A percentile compares a stretch with the other conserved stretches of the same genome.
Evolutionary conservation across 2,113 vertebrate species (phyloP).

Genomic region (Trichechus manatus): DNA sequence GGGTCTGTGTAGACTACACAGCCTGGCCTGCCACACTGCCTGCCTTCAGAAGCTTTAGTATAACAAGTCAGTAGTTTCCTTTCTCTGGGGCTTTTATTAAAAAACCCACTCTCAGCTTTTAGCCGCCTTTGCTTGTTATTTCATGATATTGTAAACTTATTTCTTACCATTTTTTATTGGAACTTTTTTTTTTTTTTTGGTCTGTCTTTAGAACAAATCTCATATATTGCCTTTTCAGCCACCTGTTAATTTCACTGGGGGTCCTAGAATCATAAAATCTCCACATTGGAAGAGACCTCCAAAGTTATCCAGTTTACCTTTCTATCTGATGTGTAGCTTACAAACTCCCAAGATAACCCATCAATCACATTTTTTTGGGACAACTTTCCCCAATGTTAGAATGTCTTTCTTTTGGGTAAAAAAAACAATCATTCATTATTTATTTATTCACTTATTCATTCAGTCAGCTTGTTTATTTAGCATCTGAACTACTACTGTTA

Average conservation of each 20-base stretch:
- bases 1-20: background rate
- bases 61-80: background rate
- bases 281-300: background rate
- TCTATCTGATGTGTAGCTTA: background rate
- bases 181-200: background rate
- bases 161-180: background rate
- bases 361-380: slow-evolving; percentile 44
- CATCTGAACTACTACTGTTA: background rate
- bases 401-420: background rate
- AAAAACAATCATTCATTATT: background rate
- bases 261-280: slow-evolving; percentile 11
- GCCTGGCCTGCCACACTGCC: background rate
- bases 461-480: background rate
- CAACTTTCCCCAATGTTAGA: background rate
- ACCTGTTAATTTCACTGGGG: background rate
- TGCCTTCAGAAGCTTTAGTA: background rate
- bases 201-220: slow-evolving; percentile 17
- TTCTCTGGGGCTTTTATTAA: slow-evolving; percentile 29
- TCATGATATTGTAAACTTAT: slow-evolving; percentile 5
- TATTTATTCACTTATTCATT: background rate
- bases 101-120: background rate
- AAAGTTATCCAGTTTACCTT: background rate
- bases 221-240: background rate
- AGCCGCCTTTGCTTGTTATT: background rate
- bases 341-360: background rate